Base-by-base conservation (phyloP, 2,797 vertebrate species). In the Pagetopsis macropterus region DNA sequence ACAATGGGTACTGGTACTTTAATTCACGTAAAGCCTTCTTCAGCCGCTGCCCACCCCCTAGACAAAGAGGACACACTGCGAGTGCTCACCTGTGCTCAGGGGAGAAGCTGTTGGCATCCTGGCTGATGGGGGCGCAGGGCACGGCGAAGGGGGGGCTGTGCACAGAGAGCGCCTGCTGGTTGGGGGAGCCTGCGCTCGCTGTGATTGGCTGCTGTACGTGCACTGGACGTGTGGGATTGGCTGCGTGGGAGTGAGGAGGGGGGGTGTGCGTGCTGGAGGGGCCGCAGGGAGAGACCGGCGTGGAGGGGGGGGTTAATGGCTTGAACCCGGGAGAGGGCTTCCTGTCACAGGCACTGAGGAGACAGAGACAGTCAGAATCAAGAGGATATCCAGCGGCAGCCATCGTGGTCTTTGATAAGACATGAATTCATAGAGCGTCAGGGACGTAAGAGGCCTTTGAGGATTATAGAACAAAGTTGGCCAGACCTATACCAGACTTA, bases 301-400 rank as follows among this genome's bases (percentile, higher is more conserved):
- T 96, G 54, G 96, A 92, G 2, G 97, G 96, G 7, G 97, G 96
- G 62, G 96, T 97, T 94, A 98, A 95, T 94, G 97, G 96, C 96
- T 97, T 98, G 93, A 98, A 97, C 93, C 95, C 96, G 5, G 94
- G 74, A 4, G 94, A 87, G 93, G 96, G 95, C 88, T 97, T 98
- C 95, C 96, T 96, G 90, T 97, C 96, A 17, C 97, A 98, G 97
- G 97, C 98, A 99, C 97, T 99, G 95, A 1, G 15, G 66, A 27
- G 70, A 83, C 5, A 19, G 5, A 13, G 23, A n/a, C 0, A 3
- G 12, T 33, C 33, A 51, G 54, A 21, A 40, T 37, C 33, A 37
- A 37, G 33, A 37, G 6, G 33, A 1, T 37, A 37, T 37, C 33
- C 6, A 37, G 33, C 33, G 33, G 33, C 33, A 37, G 33, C 33